A percentile compares a stretch with the other conserved stretches of the same genome.
Evolutionary conservation across 2,113 vertebrate species (phyloP).

Genomic region (Catharus fuscescens): DNA sequence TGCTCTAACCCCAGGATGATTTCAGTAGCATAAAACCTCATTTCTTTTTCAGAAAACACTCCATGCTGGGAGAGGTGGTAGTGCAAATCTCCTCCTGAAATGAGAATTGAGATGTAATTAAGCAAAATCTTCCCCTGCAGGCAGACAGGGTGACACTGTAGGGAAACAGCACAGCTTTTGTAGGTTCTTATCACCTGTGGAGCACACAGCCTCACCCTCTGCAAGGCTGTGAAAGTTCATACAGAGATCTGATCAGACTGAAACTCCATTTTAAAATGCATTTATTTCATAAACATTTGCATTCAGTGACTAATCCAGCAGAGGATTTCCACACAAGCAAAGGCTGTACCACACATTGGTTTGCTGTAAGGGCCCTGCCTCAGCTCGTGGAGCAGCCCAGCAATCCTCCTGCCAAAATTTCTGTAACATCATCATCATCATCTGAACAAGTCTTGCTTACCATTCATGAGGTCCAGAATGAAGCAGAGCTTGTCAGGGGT

Average conservation of each 20-base stretch:
- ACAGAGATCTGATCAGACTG: background rate
- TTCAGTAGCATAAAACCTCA: constrained; percentile 96
- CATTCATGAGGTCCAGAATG: constrained; percentile 98
- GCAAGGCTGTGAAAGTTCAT: background rate
- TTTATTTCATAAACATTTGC: background rate
- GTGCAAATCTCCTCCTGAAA: constrained; percentile 93
- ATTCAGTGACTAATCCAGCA: background rate
- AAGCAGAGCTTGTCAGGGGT: constrained; percentile 98
- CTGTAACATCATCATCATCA: background rate
- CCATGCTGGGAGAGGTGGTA: constrained; percentile 98
- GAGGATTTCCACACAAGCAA: background rate
- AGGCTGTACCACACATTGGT: rapidly evolving
- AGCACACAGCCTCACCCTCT: background rate
- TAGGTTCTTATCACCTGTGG: background rate
- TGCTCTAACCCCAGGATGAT: constrained; percentile 97
- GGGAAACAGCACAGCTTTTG: background rate
- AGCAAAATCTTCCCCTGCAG: background rate
- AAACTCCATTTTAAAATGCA: background rate
- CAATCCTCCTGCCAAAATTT: background rate
- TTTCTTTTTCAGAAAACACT: constrained; percentile 96
- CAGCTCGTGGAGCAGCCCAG: background rate
- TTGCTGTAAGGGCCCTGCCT: no score
- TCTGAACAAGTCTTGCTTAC: constrained; percentile 66
- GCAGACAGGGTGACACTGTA: background rate
- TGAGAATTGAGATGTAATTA: background rate